These are phyloP conservation scores for Lacerta bilineata DNA, from an alignment of 2,797 vertebrate species.

Conservation along the genomic window DNA sequence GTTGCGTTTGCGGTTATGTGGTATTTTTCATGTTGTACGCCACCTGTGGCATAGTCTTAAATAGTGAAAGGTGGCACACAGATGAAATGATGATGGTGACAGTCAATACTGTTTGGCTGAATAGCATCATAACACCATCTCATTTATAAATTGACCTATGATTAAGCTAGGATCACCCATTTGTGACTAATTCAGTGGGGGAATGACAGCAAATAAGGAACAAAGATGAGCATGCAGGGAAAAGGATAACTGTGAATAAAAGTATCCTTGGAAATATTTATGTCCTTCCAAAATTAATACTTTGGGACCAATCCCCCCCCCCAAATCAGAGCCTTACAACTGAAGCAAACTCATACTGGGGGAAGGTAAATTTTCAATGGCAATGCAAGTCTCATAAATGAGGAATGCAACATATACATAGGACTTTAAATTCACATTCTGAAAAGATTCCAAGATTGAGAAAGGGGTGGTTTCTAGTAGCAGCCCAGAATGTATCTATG, in stretches of 20 bases:
- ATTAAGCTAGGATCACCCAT: not conserved
- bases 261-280: not conserved
- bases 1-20: too few relatives aligned
- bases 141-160: not conserved
- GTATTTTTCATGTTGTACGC: too few relatives aligned
- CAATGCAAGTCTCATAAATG: not conserved
- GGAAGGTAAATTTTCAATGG: not conserved
- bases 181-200: not conserved
- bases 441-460: not conserved
- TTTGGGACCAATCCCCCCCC: not conserved
- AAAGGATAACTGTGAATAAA: not conserved
- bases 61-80: too few relatives aligned
- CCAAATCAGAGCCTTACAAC: not conserved
- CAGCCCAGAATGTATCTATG: not conserved
- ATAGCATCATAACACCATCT: not conserved
- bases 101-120: not conserved
- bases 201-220: not conserved
- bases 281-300: not conserved
- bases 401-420: not conserved
- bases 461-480: not conserved
- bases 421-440: too few relatives aligned
- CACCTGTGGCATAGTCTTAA: too few relatives aligned
- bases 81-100: not conserved
- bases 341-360: not conserved
- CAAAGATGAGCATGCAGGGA: not conserved